phyloP scores from a whole-genome alignment of 2,888 invertebrate species.

The Taphrorychus bicolor region DNA sequence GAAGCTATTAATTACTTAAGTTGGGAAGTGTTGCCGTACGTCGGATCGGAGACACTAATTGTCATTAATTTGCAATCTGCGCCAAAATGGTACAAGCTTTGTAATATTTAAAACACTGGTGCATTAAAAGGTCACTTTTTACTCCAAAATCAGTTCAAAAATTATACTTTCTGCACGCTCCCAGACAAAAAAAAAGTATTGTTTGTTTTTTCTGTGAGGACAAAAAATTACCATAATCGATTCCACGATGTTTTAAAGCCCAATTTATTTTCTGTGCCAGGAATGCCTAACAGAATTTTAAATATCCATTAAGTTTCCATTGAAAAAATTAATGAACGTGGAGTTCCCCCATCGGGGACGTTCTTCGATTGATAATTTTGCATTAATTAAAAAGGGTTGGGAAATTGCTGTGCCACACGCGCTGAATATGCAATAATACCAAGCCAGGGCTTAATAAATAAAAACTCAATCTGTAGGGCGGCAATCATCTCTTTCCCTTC shows the following conservation, averaged over 20 bases:
- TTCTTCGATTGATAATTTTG: slow-evolving; percentile 11
- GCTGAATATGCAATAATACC: background rate
- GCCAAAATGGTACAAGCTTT: no score
- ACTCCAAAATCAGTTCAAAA: no score
- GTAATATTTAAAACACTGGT: no score
- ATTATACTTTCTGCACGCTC: no score
- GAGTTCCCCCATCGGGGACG: slow-evolving; percentile 7
- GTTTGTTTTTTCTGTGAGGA: background rate
- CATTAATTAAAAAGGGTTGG: slow-evolving; percentile 13
- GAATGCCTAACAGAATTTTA: slow-evolving; percentile 13
- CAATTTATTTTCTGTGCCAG: background rate
- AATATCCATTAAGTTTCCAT: slow-evolving; percentile 15
- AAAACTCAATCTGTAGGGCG: background rate
- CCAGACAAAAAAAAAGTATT: no score
- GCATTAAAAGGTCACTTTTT: no score
- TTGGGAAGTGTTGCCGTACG: slow-evolving; percentile 3
- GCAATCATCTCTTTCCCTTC: background rate
- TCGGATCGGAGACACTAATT: slow-evolving; percentile 10
- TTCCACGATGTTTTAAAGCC: background rate
- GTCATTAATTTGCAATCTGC: background rate
- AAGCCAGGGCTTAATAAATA: background rate
- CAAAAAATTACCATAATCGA: slow-evolving; percentile 6
- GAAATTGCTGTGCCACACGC: background rate
- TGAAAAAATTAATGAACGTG: slow-evolving; percentile 11
- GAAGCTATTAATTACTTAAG: slow-evolving; percentile 27